A percentile compares a stretch with the other conserved stretches of the same genome.
These are phyloP conservation scores for Luidia sarsii DNA, from an alignment of 53 echinoderm and acorn worm species.

Conservation along the genomic window DNA sequence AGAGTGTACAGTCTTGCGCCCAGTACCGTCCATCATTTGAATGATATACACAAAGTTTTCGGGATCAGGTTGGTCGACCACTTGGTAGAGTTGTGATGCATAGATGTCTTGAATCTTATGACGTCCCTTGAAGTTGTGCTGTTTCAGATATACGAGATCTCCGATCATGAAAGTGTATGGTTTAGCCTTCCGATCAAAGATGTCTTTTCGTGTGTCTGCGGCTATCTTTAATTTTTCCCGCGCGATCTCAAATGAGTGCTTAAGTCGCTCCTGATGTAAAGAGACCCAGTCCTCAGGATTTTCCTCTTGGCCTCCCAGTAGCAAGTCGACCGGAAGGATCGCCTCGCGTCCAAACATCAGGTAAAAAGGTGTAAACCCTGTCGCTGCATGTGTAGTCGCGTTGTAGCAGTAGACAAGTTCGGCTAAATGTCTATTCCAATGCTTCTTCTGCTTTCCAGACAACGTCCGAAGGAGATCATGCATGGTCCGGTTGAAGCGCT, in stretches of 20 bases:
- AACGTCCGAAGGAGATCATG: constrained; percentile 1
- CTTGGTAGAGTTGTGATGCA: neutral
- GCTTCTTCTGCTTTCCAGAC: neutral
- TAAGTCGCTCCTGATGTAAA: neutral
- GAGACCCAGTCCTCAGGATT: neutral
- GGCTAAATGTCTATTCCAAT: constrained; percentile 3
- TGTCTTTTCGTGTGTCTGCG: constrained; percentile 1
- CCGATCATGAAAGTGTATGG: constrained; percentile 7
- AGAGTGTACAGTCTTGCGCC: neutral
- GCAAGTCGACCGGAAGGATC: neutral
- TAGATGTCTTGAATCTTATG: constrained; percentile 16
- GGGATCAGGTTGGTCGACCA: neutral
- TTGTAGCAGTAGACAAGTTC: constrained; percentile 15
- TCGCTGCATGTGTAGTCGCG: neutral
- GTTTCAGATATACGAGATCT: neutral
- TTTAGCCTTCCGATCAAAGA: constrained; percentile 23
- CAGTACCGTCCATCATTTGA: neutral
- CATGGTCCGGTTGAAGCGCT: neutral
- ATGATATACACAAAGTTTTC: neutral
- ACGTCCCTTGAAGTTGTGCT: neutral
- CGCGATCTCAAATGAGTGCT: neutral
- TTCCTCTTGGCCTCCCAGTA: neutral
- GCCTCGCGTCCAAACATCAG: constrained; percentile 9
- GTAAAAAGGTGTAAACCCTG: constrained; percentile 20
- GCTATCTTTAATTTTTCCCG: constrained; percentile 5